Evolutionary conservation across 2,113 vertebrate species (phyloP).

Genomic region (Psammodynastes pulverulentus): DNA sequence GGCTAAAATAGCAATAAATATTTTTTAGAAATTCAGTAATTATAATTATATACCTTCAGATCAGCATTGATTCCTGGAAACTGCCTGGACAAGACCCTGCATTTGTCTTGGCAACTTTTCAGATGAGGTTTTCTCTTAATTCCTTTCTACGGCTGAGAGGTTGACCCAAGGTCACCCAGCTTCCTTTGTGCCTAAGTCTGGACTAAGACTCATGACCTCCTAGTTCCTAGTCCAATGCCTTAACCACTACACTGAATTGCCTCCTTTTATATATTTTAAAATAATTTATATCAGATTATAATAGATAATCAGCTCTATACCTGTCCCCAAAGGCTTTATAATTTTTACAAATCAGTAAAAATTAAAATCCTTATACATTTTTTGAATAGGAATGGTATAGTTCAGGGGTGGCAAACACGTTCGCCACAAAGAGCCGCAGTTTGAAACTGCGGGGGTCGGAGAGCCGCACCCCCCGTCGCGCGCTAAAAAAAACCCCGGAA

Average conservation of each 20-base stretch:
- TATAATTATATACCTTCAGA: not conserved
- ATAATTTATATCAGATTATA: not conserved
- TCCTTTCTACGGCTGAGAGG: not conserved
- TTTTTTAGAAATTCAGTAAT: not conserved
- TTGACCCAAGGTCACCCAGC: no score
- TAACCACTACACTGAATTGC: not conserved
- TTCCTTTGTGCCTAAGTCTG: not conserved
- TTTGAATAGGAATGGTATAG: not conserved
- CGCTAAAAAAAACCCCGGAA: no score
- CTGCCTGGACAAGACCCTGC: not conserved
- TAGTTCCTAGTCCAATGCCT: no score
- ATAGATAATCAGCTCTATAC: not conserved
- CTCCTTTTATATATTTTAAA: not conserved
- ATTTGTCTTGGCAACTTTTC: not conserved
- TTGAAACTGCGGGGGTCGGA: no score
- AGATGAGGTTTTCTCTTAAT: not conserved
- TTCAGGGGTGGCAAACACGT: no score
- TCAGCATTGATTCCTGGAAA: not conserved
- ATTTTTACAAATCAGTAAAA: not conserved
- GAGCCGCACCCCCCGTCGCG: no score
- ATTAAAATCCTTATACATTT: not conserved
- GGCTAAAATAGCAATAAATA: not conserved
- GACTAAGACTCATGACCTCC: not conserved
- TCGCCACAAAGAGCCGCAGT: no score
- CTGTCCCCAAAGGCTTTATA: not conserved